These are phyloP conservation scores for Tubulanus polymorphus DNA, from an alignment of 2,888 invertebrate species.

Conservation along the genomic window DNA sequence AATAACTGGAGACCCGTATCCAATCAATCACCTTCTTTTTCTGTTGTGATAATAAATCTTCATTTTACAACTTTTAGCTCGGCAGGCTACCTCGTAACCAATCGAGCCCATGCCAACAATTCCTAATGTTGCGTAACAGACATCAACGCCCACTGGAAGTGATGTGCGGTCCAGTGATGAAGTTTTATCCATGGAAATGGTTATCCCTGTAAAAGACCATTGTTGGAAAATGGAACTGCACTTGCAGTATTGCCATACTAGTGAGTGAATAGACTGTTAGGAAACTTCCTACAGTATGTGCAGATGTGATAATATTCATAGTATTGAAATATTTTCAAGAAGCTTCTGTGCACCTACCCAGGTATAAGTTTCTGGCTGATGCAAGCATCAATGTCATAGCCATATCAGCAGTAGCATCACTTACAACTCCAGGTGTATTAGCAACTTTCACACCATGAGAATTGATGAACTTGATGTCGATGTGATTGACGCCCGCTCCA, in stretches of 20 bases:
- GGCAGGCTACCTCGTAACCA: conserved; percentile 4
- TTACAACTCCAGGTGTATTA: conserved; percentile 8
- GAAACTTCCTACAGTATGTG: too few species aligned
- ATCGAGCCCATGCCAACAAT: conserved; percentile 11
- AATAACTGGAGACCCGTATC: too few species aligned
- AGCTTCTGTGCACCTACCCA: too few species aligned
- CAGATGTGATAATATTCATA: too few species aligned
- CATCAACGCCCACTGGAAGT: not conserved
- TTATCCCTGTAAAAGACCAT: conserved; percentile 1
- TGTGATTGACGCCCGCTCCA: conserved; percentile 7
- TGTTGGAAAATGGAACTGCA: too few species aligned
- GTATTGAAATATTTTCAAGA: too few species aligned
- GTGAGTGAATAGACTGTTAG: too few species aligned
- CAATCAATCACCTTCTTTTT: not conserved
- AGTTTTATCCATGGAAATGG: not conserved
- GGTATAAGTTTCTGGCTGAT: conserved; percentile 7
- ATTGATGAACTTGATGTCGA: conserved; percentile 4
- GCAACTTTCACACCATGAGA: conserved; percentile 4
- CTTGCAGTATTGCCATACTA: too few species aligned
- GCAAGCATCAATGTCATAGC: conserved; percentile 6
- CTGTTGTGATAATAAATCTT: conserved; percentile 5
- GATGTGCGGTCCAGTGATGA: not conserved
- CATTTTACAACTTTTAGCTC: conserved; percentile 8
- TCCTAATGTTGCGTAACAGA: conserved; percentile 9
- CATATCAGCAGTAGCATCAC: conserved; percentile 6